Evolutionary conservation across 2,113 vertebrate genomes (phyloP).

Genomic region (Harpagus bidentatus): DNA sequence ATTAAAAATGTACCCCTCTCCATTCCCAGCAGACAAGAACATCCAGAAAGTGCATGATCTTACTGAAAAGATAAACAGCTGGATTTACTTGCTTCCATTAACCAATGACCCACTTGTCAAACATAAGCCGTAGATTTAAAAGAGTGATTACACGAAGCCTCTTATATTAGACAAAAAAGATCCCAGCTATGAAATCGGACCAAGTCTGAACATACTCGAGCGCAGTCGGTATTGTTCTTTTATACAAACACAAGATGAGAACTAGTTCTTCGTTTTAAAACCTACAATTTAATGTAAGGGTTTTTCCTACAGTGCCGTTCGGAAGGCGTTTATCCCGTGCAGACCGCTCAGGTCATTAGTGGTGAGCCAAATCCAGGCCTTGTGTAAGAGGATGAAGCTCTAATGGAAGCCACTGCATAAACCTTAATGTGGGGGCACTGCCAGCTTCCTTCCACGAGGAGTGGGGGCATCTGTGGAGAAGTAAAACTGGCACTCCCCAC

Average conservation of each 20-base stretch:
- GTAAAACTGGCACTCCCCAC: not conserved
- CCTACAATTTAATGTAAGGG: not conserved
- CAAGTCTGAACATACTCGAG: not conserved
- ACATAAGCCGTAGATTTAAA: constrained; percentile 55
- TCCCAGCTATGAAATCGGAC: constrained; percentile 7
- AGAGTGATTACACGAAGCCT: constrained; percentile 45
- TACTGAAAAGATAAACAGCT: constrained; percentile 51
- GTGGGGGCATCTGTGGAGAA: rapidly evolving
- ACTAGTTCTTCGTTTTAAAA: not conserved
- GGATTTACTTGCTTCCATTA: constrained; percentile 61
- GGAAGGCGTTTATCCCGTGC: not conserved
- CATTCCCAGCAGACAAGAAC: not conserved
- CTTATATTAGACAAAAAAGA: constrained; percentile 17
- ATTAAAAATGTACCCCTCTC: constrained; percentile 15
- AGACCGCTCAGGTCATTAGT: not conserved
- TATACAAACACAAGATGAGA: not conserved
- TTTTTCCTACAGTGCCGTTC: not conserved
- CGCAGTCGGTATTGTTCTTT: not conserved
- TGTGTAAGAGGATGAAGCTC: constrained; percentile 34
- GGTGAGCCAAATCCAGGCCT: constrained; percentile 8
- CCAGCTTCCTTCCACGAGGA: not conserved
- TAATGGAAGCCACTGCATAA: not conserved
- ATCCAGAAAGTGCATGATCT: not conserved
- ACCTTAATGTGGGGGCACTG: not conserved
- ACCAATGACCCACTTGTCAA: constrained; percentile 63